These are phyloP conservation scores for Chydorus sphaericus DNA, from an alignment of 2,888 invertebrate genomes.

Conservation along the genomic window DNA sequence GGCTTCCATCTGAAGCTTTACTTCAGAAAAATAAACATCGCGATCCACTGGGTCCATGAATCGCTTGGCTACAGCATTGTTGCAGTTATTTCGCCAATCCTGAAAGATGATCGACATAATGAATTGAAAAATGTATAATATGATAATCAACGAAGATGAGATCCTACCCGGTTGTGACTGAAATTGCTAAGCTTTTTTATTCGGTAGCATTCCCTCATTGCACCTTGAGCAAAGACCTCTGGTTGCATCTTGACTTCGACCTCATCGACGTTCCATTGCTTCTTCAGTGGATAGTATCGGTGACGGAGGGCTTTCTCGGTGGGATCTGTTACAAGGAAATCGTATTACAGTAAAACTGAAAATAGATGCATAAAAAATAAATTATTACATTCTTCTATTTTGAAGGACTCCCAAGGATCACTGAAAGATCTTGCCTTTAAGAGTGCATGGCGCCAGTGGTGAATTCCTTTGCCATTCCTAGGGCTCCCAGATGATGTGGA, in stretches of 20 bases:
- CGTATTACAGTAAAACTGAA: too few relatives aligned
- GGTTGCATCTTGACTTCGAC: conserved; percentile 36
- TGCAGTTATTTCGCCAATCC: conserved; percentile 33
- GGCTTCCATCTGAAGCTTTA: conserved; percentile 42
- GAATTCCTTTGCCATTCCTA: conserved; percentile 1
- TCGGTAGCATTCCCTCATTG: conserved; percentile 40
- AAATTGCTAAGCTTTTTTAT: conserved; percentile 35
- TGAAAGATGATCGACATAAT: conserved; percentile 18
- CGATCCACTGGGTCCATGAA: conserved; percentile 36
- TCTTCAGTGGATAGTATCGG: conserved; percentile 35
- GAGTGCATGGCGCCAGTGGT: conserved; percentile 17
- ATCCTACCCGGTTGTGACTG: conserved; percentile 19
- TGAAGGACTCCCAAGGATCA: conserved; percentile 37
- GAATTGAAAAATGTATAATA: neutral
- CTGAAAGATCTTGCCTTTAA: conserved; percentile 22
- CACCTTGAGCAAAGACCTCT: conserved; percentile 37
- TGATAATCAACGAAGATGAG: neutral
- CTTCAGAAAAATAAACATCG: conserved; percentile 38
- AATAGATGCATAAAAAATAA: too few relatives aligned
- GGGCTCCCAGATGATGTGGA: conserved; percentile 9
- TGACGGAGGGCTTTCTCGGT: conserved; percentile 32
- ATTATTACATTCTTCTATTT: conserved; percentile 32
- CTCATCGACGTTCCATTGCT: conserved; percentile 35
- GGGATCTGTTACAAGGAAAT: too few relatives aligned
- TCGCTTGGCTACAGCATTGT: conserved; percentile 39